Base-by-base conservation (phyloP, 1,140 invertebrate species). In the Drosophila tani region DNA sequence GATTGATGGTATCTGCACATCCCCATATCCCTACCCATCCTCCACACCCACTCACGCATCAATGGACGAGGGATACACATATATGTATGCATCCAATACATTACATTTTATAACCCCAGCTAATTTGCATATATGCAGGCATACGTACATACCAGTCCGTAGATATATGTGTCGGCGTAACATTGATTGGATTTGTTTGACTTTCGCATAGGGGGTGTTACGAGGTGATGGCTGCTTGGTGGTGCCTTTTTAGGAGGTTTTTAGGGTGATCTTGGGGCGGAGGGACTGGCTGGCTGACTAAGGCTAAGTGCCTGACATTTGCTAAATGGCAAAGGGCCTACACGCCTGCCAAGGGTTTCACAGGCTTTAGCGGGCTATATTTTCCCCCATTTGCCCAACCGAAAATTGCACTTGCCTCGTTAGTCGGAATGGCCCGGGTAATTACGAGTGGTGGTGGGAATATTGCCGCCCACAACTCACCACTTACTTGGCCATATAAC, bases 161-260 rank as follows among this genome's bases (percentile, higher is more conserved):
- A 41, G 21, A 57, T 46, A 63, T 19, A 46, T 40, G 38, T 17
- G 38, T 62, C 51, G 64, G 56, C 50, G 43, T 71, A 67, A 80
- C 84, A 88, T 88, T 84, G 84, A 90, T 88, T 88, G 85, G 84
- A 84, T 90, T 88, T 90, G 78, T 81, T 87, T 88, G 84, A 88
- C 76, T 76, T 74, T 88, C 75, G 40, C 32, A 68, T 35, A 11
- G 45, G 9, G 46, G 43, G 19, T 58, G 24, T 45, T 55, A 35
- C 47, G 9, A 43, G 43, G 19, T 55, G 24, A 49, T 55, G 35
- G 21, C 32, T 11, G 38, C 15, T 12, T 27, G 50, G 21, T 6
- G 43, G 46, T 40, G 53, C 65, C 43, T 40, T 51, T 67, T 45
- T 68, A 24, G 47, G 27, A 5, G 58, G 27, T n/a, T 60, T 32